A percentile compares a stretch with the other conserved stretches of the same genome.
phyloP scores from a whole-genome alignment of 2,113 vertebrate species.

The Neotragus moschatus region DNA sequence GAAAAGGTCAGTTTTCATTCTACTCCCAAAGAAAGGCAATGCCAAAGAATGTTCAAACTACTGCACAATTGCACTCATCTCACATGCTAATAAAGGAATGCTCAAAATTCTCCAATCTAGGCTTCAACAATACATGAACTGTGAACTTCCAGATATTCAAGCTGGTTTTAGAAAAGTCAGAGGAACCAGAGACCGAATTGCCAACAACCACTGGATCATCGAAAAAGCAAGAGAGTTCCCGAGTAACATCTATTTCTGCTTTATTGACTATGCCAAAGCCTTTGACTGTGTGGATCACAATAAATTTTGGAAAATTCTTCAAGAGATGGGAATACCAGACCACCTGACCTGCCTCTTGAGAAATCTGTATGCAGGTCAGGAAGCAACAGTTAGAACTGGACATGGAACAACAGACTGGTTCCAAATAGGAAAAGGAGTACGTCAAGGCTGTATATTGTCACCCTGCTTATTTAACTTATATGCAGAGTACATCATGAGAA shows the following conservation, averaged over 20 bases:
- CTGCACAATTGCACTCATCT: neutral
- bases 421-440: neutral
- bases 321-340: neutral
- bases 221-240: neutral
- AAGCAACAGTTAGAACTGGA: neutral
- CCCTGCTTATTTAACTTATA: neutral
- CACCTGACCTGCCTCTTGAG: neutral
- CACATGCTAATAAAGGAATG: neutral
- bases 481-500: neutral
- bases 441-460: neutral
- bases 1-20: neutral
- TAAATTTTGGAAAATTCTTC: neutral
- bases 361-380: neutral
- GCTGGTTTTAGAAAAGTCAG: neutral
- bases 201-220: rapidly evolving
- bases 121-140: neutral
- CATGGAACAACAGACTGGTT: neutral
- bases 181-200: neutral
- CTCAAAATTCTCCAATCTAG: neutral
- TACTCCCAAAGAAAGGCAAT: neutral
- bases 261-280: neutral
- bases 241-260: neutral
- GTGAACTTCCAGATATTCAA: neutral
- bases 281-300: neutral
- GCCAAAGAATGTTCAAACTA: neutral